phyloP scores from a whole-genome alignment of 2,888 invertebrate species.

The Pandemis heparana region DNA sequence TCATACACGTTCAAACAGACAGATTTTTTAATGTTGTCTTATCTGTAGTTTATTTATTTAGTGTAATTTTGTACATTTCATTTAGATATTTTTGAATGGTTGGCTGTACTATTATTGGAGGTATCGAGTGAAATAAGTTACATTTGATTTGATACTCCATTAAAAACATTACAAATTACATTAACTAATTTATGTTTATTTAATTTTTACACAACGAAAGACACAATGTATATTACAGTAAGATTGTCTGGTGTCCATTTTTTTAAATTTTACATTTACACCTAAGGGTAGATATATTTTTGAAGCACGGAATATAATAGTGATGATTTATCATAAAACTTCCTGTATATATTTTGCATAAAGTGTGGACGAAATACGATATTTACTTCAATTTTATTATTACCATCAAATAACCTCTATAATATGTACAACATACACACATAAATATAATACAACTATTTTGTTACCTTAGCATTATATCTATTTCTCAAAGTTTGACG shows the following conservation, averaged over 20 bases:
- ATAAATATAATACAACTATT: slow-evolving; percentile 48
- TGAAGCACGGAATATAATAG: slow-evolving; percentile 17
- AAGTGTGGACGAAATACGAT: slow-evolving; percentile 80
- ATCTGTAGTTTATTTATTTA: no score
- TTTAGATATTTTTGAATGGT: no score
- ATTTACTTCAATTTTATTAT: slow-evolving; percentile 59
- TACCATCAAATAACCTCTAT: slow-evolving; percentile 12
- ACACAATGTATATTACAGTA: slow-evolving; percentile 13
- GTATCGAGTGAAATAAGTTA: not conserved
- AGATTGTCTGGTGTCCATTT: slow-evolving; percentile 31
- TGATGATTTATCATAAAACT: slow-evolving; percentile 15
- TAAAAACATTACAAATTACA: not conserved
- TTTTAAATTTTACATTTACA: slow-evolving; percentile 18
- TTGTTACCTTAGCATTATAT: slow-evolving; percentile 33
- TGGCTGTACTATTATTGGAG: no score
- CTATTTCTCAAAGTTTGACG: slow-evolving; percentile 13
- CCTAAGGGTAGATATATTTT: slow-evolving; percentile 23
- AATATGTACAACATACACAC: slow-evolving; percentile 30
- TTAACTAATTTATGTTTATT: not conserved
- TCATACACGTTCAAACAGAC: no score
- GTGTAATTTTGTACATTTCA: no score
- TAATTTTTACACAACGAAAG: not conserved
- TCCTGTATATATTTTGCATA: slow-evolving; percentile 48
- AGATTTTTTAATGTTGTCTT: no score
- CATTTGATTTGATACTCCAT: not conserved